Evolutionary conservation across 2,888 invertebrate species (phyloP).

Genomic region (Drosophila affinis): DNA sequence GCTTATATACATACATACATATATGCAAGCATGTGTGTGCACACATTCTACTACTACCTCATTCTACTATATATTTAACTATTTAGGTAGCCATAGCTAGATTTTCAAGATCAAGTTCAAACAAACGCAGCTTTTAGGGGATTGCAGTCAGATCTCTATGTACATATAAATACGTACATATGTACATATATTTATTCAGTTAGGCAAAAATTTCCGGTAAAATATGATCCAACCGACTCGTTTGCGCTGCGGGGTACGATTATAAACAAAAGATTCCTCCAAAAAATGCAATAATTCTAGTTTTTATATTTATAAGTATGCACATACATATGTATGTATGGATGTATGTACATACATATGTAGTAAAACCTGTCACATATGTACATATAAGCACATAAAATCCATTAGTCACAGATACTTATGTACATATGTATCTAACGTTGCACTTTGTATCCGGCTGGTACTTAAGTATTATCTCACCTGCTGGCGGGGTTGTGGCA

Average conservation of each 20-base stretch:
- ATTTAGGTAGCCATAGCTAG: constrained; percentile 5
- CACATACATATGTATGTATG: not conserved
- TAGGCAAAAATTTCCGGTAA: constrained; percentile 8
- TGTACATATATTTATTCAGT: not conserved
- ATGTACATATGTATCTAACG: not conserved
- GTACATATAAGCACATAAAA: not conserved
- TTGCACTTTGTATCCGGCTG: constrained; percentile 25
- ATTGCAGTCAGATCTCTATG: constrained; percentile 23
- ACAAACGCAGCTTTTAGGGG: constrained; percentile 15
- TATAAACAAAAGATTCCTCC: constrained; percentile 19
- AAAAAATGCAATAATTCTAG: constrained; percentile 12
- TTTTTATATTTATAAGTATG: not conserved
- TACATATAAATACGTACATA: not conserved
- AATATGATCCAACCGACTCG: not conserved
- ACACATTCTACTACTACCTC: not conserved
- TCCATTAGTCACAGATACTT: constrained; percentile 9
- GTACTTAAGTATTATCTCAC: constrained; percentile 50
- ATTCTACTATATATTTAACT: constrained; percentile 4
- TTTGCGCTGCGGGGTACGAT: not conserved
- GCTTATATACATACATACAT: too few relatives aligned
- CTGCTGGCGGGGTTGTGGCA: constrained; percentile 73
- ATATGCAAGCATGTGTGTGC: not conserved
- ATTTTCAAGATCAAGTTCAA: constrained; percentile 33
- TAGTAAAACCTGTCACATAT: not conserved
- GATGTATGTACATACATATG: not conserved